Conservation (phyloP, 2,888 invertebrate species). For the Macaria notata region DNA sequence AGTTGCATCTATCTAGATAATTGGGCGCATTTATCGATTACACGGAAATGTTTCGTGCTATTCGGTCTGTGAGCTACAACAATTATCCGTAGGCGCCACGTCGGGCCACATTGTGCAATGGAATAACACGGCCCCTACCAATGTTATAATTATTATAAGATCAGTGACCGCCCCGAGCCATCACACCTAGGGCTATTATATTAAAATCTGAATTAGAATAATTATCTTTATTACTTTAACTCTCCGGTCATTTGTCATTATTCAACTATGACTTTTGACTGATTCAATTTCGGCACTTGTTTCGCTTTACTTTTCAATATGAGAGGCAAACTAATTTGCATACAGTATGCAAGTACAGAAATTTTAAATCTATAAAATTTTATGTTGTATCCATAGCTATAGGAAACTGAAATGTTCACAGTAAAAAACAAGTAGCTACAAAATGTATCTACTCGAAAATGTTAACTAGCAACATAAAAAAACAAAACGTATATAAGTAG, state of each 20-base stretch:
- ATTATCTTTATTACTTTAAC: conserved; percentile 50
- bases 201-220: conserved; percentile 55
- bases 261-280: conserved; percentile 32
- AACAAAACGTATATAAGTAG: too few species aligned
- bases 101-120: conserved; percentile 54
- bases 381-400: too few species aligned
- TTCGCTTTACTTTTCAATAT: conserved; percentile 24
- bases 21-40: conserved; percentile 41
- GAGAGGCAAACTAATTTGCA: too few species aligned
- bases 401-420: too few species aligned
- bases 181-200: conserved; percentile 54
- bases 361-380: too few species aligned
- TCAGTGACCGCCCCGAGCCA: conserved; percentile 59
- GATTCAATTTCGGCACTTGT: conserved; percentile 31
- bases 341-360: too few species aligned
- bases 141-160: conserved; percentile 53
- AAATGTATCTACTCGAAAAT: too few species aligned
- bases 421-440: too few species aligned
- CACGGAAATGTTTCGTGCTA: conserved; percentile 34
- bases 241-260: conserved; percentile 41
- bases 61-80: conserved; percentile 31
- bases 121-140: conserved; percentile 51
- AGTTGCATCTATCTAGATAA: conserved; percentile 18
- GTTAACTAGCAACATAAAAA: too few species aligned
- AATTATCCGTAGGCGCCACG: conserved; percentile 43